A percentile compares a stretch with the other conserved stretches of the same genome.
Evolutionary conservation across 2,888 invertebrate species (phyloP).

Genomic region (Polyommatus icarus): DNA sequence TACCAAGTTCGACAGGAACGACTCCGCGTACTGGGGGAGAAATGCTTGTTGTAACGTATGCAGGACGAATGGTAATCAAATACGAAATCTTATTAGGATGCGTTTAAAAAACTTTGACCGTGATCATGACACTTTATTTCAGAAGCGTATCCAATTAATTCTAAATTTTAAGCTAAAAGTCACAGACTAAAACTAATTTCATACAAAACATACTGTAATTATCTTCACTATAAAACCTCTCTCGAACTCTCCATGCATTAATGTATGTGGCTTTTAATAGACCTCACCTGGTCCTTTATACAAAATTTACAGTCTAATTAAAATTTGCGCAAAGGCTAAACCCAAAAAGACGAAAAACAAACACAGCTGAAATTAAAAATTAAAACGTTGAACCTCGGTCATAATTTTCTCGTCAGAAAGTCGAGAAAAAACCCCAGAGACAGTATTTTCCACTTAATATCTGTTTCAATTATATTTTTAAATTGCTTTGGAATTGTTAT

Average conservation of each 20-base stretch:
- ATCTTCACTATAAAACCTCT: not conserved
- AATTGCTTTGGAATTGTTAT: not conserved
- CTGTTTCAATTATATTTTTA: slow-evolving; percentile 6
- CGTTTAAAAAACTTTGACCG: not conserved
- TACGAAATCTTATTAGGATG: not conserved
- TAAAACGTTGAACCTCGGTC: slow-evolving; percentile 19
- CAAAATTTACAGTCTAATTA: slow-evolving; percentile 19
- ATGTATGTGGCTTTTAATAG: slow-evolving; percentile 12
- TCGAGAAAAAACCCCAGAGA: slow-evolving; percentile 6
- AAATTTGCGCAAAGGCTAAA: not conserved
- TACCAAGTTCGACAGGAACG: slow-evolving; percentile 92
- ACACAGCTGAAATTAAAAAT: slow-evolving; percentile 21
- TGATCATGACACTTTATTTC: too few relatives aligned
- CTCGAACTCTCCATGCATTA: slow-evolving; percentile 10
- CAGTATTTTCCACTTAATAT: not conserved
- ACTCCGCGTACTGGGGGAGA: slow-evolving; percentile 88
- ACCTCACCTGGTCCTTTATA: slow-evolving; percentile 4
- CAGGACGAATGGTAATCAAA: not conserved
- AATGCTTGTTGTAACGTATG: not conserved
- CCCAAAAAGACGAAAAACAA: slow-evolving; percentile 7
- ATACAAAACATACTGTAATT: not conserved
- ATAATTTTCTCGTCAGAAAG: slow-evolving; percentile 24
- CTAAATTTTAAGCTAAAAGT: too few relatives aligned
- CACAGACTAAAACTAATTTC: not conserved
- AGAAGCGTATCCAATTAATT: too few relatives aligned